phyloP scores from a whole-genome alignment of 2,113 vertebrate species.

The Tragelaphus imberbis region DNA sequence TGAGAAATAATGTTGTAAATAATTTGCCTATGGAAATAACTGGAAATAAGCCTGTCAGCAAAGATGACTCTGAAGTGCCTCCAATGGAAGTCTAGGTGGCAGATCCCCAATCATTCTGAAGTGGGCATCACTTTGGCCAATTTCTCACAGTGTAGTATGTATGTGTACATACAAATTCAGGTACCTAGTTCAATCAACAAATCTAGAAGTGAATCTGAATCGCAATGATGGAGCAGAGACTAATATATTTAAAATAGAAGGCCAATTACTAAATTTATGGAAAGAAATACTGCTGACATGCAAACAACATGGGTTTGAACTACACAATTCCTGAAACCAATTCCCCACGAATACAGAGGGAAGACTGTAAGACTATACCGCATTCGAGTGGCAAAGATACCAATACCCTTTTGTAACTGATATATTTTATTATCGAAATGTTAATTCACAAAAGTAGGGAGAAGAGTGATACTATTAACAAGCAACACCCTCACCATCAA shows the following conservation, averaged over 20 bases:
- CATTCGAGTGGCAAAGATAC: neutral
- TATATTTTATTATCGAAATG: neutral
- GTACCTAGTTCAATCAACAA: neutral
- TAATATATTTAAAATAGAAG: neutral
- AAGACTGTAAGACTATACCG: neutral
- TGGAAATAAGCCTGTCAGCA: neutral
- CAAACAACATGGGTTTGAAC: neutral
- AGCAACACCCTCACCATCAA: neutral
- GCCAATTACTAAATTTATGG: neutral
- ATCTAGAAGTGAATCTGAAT: neutral
- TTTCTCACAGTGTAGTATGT: neutral
- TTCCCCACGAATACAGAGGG: neutral
- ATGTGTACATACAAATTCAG: neutral
- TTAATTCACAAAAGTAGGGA: neutral
- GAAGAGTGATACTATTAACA: neutral
- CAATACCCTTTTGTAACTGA: neutral
- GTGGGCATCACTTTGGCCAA: neutral
- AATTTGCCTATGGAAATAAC: neutral
- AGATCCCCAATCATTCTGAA: neutral
- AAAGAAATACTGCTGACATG: neutral
- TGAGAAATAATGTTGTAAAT: slow-evolving; percentile 14
- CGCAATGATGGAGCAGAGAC: neutral
- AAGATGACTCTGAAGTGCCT: neutral
- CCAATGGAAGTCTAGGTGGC: neutral
- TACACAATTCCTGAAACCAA: neutral